A percentile compares a stretch with the other conserved stretches of the same genome.
These are phyloP conservation scores for Nixonia krombeini DNA, from an alignment of 1,140 invertebrate species.

Conservation along the genomic window DNA sequence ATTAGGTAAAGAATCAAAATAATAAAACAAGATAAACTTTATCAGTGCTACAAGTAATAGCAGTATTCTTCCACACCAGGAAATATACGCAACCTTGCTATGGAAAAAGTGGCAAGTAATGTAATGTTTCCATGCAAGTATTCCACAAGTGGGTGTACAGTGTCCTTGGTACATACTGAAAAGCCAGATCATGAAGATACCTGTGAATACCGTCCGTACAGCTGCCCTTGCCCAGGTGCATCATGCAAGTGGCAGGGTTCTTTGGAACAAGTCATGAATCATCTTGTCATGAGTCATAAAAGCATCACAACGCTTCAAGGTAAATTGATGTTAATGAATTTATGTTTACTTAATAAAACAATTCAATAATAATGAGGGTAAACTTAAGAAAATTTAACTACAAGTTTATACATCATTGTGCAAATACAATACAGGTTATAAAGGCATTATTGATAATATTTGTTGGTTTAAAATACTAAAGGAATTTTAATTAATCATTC, in stretches of 20 bases:
- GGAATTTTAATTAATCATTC: no score
- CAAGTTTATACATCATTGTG: no score
- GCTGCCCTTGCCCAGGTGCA: conserved; percentile 98
- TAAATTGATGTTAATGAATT: conserved; percentile 49
- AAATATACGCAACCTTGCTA: conserved; percentile 97
- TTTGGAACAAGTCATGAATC: conserved; percentile 96
- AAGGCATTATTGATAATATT: no score
- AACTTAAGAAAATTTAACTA: no score
- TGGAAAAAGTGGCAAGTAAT: conserved; percentile 99
- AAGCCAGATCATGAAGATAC: conserved; percentile 98
- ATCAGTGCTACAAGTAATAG: no score
- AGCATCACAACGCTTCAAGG: conserved; percentile 97
- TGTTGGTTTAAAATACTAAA: no score
- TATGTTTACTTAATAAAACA: conserved; percentile 6
- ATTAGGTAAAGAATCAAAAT: conserved; percentile 72
- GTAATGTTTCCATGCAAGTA: conserved; percentile 99
- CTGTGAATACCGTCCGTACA: conserved; percentile 97
- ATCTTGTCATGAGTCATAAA: conserved; percentile 97
- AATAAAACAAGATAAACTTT: no score
- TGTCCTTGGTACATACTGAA: conserved; percentile 94
- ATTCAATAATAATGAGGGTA: no score
- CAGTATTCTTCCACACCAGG: conserved; percentile 71
- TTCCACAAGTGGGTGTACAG: conserved; percentile 93
- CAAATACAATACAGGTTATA: no score
- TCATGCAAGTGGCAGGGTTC: conserved; percentile 99